Evolutionary conservation across 2,888 invertebrate species (phyloP).

Genomic region (Cheiracanthium punctorium): DNA sequence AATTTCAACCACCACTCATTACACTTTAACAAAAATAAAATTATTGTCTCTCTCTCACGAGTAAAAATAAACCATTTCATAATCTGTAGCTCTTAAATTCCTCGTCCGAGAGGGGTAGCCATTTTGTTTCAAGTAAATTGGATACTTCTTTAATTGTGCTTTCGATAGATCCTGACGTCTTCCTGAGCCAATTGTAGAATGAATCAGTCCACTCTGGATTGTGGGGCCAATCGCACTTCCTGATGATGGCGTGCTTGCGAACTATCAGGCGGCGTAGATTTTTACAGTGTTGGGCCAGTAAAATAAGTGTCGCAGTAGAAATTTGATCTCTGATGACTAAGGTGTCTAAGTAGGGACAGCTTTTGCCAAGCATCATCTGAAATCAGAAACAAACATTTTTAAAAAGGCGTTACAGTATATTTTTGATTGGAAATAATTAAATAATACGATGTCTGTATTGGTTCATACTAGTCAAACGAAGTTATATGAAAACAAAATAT

Average conservation of each 20-base stretch:
- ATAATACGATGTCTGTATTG: too few relatives aligned
- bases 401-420: too few relatives aligned
- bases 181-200: conserved; percentile 82
- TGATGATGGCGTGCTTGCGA: conserved; percentile 84
- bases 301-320: conserved; percentile 85
- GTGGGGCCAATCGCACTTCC: conserved; percentile 80
- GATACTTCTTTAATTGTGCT: conserved; percentile 83
- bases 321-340: conserved; percentile 81
- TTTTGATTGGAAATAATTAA: too few relatives aligned
- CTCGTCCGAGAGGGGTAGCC: conserved; percentile 78
- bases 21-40: too few relatives aligned
- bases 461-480: too few relatives aligned
- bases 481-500: too few relatives aligned
- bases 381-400: too few relatives aligned
- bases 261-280: conserved; percentile 82
- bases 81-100: conserved; percentile 75
- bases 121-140: conserved; percentile 81
- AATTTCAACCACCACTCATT: too few relatives aligned
- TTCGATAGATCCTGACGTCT: conserved; percentile 81
- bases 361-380: conserved; percentile 80
- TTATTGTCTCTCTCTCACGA: too few relatives aligned
- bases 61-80: too few relatives aligned
- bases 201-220: conserved; percentile 82
- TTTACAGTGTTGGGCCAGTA: conserved; percentile 82
- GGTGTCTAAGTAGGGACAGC: conserved; percentile 83